These are phyloP conservation scores for Rhingia rostrata DNA, from an alignment of 2,888 invertebrate species.

Conservation along the genomic window DNA sequence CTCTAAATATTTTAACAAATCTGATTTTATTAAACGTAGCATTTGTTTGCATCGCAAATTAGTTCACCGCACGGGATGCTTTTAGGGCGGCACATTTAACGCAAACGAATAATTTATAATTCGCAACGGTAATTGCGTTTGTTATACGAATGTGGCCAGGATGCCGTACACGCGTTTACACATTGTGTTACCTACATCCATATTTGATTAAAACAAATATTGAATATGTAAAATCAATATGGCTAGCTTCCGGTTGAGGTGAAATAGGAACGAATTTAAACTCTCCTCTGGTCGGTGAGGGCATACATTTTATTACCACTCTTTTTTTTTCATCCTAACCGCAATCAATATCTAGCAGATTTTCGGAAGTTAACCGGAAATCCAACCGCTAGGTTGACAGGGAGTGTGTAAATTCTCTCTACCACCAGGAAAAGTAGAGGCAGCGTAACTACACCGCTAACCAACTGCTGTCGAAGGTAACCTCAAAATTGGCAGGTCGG, in stretches of 20 bases:
- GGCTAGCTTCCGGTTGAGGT: slow-evolving; percentile 29
- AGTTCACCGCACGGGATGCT: slow-evolving; percentile 58
- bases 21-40: slow-evolving; percentile 54
- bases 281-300: background rate
- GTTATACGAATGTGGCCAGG: slow-evolving; percentile 10
- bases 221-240: slow-evolving; percentile 65
- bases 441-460: slow-evolving; percentile 2
- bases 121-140: slow-evolving; percentile 48
- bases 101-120: slow-evolving; percentile 64
- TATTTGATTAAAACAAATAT: slow-evolving; percentile 70
- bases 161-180: background rate
- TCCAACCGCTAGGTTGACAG: background rate
- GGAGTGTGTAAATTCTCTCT: background rate
- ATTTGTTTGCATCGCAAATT: slow-evolving; percentile 68
- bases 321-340: slow-evolving; percentile 38
- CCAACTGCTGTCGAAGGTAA: slow-evolving; percentile 39
- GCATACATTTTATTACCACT: slow-evolving; percentile 42
- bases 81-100: slow-evolving; percentile 49
- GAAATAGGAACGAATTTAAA: slow-evolving; percentile 5
- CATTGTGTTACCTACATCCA: background rate
- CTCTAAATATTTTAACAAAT: slow-evolving; percentile 68
- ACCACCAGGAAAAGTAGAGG: background rate
- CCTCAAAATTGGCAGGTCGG: slow-evolving; percentile 21
- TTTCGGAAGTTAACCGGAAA: slow-evolving; percentile 28
- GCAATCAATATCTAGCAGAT: slow-evolving; percentile 60